phyloP scores from a whole-genome alignment of 35 echinoderm and acorn worm genomes.

The Heliocidaris tuberculata region DNA sequence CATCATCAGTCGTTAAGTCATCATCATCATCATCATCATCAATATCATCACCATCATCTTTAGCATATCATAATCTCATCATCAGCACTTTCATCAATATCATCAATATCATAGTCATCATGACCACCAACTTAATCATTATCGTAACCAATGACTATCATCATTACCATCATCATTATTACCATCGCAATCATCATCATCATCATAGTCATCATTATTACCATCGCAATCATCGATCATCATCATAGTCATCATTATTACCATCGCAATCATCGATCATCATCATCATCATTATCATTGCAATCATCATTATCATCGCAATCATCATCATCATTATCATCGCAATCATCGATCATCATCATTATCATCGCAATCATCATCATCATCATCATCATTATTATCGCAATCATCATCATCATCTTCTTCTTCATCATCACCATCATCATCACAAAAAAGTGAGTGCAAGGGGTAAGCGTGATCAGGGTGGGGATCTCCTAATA shows the following conservation, averaged over 20 bases:
- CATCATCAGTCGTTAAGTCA: not conserved
- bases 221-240: not conserved
- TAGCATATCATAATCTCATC: too few relatives aligned
- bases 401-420: not conserved
- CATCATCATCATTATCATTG: not conserved
- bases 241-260: not conserved
- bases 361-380: not conserved
- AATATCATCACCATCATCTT: too few relatives aligned
- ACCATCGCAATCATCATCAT: not conserved
- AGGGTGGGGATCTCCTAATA: too few relatives aligned
- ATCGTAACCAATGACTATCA: not conserved
- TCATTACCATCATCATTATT: not conserved
- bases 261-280: not conserved
- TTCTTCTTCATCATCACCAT: too few relatives aligned
- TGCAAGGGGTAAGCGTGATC: too few relatives aligned
- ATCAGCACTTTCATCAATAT: not conserved
- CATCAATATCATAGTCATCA: not conserved
- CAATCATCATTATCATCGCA: not conserved
- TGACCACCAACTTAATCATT: not conserved
- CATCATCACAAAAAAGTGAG: too few relatives aligned
- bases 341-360: not conserved
- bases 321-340: not conserved
- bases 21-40: not conserved
- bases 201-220: not conserved
- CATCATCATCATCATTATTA: not conserved